Evolutionary conservation across 1,140 invertebrate genomes (phyloP).

Genomic region (Teleogryllus occipitalis): DNA sequence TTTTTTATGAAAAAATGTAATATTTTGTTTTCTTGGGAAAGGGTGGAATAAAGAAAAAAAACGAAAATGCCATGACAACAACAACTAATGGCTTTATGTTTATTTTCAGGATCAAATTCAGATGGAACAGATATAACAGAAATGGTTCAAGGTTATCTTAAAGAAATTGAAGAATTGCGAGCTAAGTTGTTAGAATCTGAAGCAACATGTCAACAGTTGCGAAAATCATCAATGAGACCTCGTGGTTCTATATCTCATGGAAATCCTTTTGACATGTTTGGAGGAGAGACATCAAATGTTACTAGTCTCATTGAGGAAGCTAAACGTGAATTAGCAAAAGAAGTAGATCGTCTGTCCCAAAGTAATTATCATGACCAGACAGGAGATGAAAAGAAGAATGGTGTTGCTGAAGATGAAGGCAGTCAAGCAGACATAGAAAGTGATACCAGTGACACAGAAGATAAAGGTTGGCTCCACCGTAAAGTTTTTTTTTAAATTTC

Average conservation of each 20-base stretch:
- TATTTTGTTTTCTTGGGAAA: too few relatives aligned
- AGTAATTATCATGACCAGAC: conserved; percentile 20
- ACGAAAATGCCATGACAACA: background rate
- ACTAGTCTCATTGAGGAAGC: conserved; percentile 20
- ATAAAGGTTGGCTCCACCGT: conserved; percentile 22
- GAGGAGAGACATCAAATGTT: conserved; percentile 13
- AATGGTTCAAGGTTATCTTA: conserved; percentile 73
- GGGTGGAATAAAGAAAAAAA: too few relatives aligned
- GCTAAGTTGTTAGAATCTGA: conserved; percentile 83
- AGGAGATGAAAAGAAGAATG: conserved; percentile 16
- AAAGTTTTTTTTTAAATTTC: too few relatives aligned
- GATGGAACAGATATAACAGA: conserved; percentile 51
- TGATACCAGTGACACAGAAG: conserved; percentile 28
- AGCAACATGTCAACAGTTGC: conserved; percentile 68
- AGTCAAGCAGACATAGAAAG: conserved; percentile 35
- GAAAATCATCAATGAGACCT: conserved; percentile 44
- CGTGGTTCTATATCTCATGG: background rate
- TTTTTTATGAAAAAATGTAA: too few relatives aligned
- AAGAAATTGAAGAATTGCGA: conserved; percentile 85
- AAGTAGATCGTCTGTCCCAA: conserved; percentile 20
- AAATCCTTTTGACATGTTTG: background rate
- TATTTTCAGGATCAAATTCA: background rate
- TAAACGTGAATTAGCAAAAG: conserved; percentile 17
- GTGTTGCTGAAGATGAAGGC: conserved; percentile 39
- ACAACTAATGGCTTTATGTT: background rate